Evolutionary conservation across 2,888 invertebrate species (phyloP).

Genomic region (Cosmia trapezina): DNA sequence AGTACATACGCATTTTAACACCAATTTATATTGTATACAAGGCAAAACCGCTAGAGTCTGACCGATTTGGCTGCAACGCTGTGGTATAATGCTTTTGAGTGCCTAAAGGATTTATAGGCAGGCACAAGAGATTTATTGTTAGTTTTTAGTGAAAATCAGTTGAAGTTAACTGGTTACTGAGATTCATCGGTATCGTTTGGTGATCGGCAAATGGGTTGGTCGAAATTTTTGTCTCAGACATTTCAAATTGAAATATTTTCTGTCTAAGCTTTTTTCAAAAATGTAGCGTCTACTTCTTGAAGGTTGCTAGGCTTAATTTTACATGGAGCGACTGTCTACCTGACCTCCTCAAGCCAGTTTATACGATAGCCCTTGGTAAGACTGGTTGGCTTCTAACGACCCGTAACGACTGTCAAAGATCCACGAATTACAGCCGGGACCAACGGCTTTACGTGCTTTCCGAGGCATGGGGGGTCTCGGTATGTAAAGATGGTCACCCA

Average conservation of each 20-base stretch:
- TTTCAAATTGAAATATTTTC: neutral
- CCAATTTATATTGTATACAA: conserved; percentile 47
- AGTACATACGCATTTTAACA: conserved; percentile 60
- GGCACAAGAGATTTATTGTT: conserved; percentile 28
- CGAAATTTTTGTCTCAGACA: no score
- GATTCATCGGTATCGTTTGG: neutral
- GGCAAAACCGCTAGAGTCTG: conserved; percentile 61
- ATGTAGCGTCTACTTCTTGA: neutral
- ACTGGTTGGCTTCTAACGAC: no score
- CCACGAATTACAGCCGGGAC: no score
- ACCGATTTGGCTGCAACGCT: conserved; percentile 75
- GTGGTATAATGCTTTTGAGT: conserved; percentile 64
- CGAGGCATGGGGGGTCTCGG: no score
- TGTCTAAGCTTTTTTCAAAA: neutral
- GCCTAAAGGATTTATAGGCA: conserved; percentile 50
- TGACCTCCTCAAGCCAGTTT: no score
- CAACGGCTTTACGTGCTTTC: no score
- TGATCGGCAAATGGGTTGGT: neutral
- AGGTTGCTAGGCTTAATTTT: no score
- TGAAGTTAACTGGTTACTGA: conserved; percentile 19
- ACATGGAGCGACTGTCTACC: no score
- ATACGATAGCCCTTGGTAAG: no score
- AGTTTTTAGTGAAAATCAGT: conserved; percentile 33
- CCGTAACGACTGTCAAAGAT: no score
- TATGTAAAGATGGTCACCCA: no score